Evolutionary conservation across 2,113 vertebrate genomes (phyloP).

Genomic region (Microcebus lehilahytsara): DNA sequence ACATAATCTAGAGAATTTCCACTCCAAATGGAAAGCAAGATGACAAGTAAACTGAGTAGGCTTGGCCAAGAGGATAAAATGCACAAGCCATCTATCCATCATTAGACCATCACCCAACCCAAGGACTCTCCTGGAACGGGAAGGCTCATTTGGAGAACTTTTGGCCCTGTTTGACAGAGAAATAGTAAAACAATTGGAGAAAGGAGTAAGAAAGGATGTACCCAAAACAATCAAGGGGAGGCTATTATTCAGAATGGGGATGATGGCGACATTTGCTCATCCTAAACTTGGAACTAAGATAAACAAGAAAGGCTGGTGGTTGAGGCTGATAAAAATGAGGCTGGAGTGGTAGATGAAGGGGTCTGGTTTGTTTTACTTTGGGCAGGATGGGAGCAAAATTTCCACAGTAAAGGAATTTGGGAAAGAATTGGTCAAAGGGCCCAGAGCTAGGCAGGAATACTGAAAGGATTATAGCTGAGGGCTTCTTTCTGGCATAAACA

Average conservation of each 20-base stretch:
- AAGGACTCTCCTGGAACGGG: not conserved
- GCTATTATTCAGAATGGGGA: not conserved
- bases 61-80: not conserved
- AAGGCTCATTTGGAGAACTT: not conserved
- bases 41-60: not conserved
- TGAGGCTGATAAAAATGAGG: not conserved
- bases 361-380: not conserved
- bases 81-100: not conserved
- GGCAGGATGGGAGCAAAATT: not conserved
- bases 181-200: not conserved
- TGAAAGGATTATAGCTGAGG: not conserved
- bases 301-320: not conserved
- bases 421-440: not conserved
- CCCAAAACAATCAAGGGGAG: not conserved
- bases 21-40: not conserved
- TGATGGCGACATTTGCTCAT: not conserved
- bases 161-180: not conserved
- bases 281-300: not conserved
- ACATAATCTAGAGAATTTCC: not conserved
- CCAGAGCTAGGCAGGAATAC: not conserved
- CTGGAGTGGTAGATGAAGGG: not conserved
- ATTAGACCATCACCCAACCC: not conserved
- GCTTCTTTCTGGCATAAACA: not conserved
- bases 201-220: not conserved
- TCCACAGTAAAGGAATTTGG: not conserved